phyloP scores from a whole-genome alignment of 2,888 invertebrate genomes.

The Amphipoea oculea region DNA sequence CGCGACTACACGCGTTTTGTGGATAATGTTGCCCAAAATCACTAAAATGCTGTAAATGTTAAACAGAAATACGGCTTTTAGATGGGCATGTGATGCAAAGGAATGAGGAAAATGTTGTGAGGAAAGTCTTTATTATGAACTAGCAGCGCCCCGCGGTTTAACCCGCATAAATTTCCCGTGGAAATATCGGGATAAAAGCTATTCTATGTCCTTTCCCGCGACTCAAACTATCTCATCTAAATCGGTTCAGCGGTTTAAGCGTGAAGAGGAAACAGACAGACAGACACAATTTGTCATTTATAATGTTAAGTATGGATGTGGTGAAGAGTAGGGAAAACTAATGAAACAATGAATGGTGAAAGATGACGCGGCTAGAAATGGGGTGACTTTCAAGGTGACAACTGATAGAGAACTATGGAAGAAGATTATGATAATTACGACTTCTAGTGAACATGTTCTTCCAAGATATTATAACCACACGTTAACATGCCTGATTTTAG shows the following conservation, averaged over 20 bases:
- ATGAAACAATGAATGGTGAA: background rate
- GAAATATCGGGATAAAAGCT: too few species aligned
- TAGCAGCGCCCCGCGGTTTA: too few species aligned
- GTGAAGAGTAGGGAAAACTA: background rate
- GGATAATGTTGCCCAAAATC: slow-evolving; percentile 3
- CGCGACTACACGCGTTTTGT: background rate
- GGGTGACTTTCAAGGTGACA: background rate
- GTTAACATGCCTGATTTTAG: background rate
- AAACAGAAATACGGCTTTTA: background rate
- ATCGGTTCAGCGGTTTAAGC: too few species aligned
- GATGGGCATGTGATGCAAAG: background rate
- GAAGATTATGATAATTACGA: background rate
- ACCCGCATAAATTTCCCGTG: too few species aligned
- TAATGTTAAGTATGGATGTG: too few species aligned
- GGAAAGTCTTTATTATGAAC: background rate
- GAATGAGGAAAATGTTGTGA: background rate
- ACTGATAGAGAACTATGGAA: background rate
- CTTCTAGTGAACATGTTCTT: too few species aligned
- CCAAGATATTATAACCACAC: background rate
- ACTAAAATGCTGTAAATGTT: background rate
- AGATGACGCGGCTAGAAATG: background rate
- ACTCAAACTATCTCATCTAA: too few species aligned
- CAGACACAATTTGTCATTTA: too few species aligned
- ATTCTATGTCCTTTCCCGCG: too few species aligned
- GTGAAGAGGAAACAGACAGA: too few species aligned